Evolutionary conservation across 2,113 vertebrate species (phyloP), one percentile per base, ranked within the genome.

Genomic region (Calyptommatus sinebrachiatus): DNA sequence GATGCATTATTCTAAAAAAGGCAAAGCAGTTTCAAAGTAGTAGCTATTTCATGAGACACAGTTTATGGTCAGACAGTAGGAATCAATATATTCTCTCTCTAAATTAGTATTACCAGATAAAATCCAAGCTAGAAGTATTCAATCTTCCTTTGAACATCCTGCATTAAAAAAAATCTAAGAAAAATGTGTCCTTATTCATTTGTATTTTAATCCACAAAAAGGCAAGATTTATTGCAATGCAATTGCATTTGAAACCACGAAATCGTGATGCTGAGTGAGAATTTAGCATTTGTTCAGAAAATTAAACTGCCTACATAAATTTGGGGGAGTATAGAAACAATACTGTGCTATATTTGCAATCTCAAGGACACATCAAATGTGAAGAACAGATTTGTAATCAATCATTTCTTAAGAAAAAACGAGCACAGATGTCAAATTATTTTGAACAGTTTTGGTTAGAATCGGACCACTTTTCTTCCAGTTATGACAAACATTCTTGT

Each of bases 311-410:
- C 79, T 81, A 72, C 0, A 72, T 79, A 61, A 66, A 82, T 0
- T 28, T 83, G 53, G 69, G 11, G 0, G 74, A 74, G 53, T 74
- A 68, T 61, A 78, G 57, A 78, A 73, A 26, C 24, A 72, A 73
- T 24, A 14, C 21, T 60, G 63, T 67, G 22, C 81, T 81, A 35
- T 73, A 35, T 81, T 41, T 31, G 14, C 6, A 85, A 63, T 75
- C 16, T 65, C 5, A 61, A 2, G 61, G 79, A 76, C 73, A 10
- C 7, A 41, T 61, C 7, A 81, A 78, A 8, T 74, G 78, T 78
- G n/a, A 35, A 71, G 76, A 71, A 46, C 50, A 69, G 69, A 3
- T 60, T 87, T 28, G 48, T 79, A 65, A 73, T 60, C 77, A 86
- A 75, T 48, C 7, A 69, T 26, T 75, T 66, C 0, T 78, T 84